A percentile compares a stretch with the other conserved stretches of the same genome.
These are phyloP conservation scores for Channa striata DNA, from an alignment of 2,797 vertebrate species.

Conservation along the genomic window DNA sequence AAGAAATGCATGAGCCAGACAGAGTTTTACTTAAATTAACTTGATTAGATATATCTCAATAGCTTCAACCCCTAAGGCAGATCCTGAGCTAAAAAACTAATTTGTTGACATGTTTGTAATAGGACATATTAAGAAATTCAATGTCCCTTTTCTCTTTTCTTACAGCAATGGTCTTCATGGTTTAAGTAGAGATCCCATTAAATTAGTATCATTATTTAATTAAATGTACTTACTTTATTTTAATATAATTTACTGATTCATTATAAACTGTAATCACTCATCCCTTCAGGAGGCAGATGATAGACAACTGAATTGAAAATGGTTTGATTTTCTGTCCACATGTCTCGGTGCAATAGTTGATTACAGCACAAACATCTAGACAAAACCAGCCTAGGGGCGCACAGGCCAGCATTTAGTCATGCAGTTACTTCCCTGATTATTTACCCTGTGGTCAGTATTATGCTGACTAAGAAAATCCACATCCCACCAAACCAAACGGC, in stretches of 20 bases:
- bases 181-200: not conserved
- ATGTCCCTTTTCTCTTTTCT: not conserved
- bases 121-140: not conserved
- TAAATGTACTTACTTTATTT: too few relatives aligned
- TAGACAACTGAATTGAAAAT: conserved; percentile 16
- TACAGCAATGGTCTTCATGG: not conserved
- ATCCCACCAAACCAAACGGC: conserved; percentile 31
- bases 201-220: not conserved
- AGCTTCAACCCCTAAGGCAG: conserved; percentile 19
- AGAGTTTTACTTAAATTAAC: conserved; percentile 16
- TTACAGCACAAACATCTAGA: conserved; percentile 44
- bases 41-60: conserved; percentile 36
- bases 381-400: conserved; percentile 44
- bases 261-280: not conserved
- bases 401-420: conserved; percentile 36
- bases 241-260: not conserved
- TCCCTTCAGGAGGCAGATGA: conserved; percentile 15
- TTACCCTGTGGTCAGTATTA: conserved; percentile 32
- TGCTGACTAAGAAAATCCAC: conserved; percentile 43
- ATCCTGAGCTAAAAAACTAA: conserved; percentile 17
- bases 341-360: conserved; percentile 43
- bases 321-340: conserved; percentile 42
- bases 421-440: conserved; percentile 55
- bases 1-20: conserved; percentile 23
- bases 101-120: conserved; percentile 33